Base-by-base conservation (phyloP, 2,888 invertebrate genomes). In the Brenthis ino region DNA sequence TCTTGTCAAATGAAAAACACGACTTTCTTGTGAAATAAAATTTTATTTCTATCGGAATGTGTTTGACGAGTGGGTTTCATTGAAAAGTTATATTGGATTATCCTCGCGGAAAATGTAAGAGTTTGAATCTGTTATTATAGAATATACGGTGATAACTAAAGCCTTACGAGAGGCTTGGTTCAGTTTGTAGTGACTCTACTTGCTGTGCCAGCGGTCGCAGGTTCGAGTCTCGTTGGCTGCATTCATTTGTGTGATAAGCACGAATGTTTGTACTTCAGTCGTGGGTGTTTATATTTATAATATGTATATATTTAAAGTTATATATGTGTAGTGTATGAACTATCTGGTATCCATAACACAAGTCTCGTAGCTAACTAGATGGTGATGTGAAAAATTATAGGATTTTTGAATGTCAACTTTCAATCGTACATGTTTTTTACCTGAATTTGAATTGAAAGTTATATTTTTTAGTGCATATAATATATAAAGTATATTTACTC, bases 1-100 rank as follows among this genome's bases (percentile, higher is more conserved):
- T 47, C 57, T 65, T 37, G 56, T 63, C 65, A 63, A 71, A 68
- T 28, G 54, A 68, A 64, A 70, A 70, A 56, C 58, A 4, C 16
- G 33, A 55, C 16, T 33, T 55, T 24, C 50, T 20, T 55, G 55
- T 55, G n/a, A 55, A 60, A 60, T 37, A 51, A 57, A 57, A 57
- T 53, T 57, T 65, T 13, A 37, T 33, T 47, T 33, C 8, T 16
- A 55, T 56, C 28, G 48, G 37, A 20, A 67, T 67, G 48, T 67
- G 54, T 67, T 60, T 55, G 33, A 55, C 43, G 54, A 64, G 47
- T 55, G 37, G 37, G 20, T 53, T 37, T 63, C 63, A 53, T 53
- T 63, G 63, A 63, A 53, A 63, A 63, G 63, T 63, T 63, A 53
- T 53, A 63, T 63, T 63, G 63, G 20, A 63, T 53, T 53, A 63